Evolutionary conservation across 1,140 invertebrate genomes (phyloP).

Genomic region (Holcopasites calliopsidis): DNA sequence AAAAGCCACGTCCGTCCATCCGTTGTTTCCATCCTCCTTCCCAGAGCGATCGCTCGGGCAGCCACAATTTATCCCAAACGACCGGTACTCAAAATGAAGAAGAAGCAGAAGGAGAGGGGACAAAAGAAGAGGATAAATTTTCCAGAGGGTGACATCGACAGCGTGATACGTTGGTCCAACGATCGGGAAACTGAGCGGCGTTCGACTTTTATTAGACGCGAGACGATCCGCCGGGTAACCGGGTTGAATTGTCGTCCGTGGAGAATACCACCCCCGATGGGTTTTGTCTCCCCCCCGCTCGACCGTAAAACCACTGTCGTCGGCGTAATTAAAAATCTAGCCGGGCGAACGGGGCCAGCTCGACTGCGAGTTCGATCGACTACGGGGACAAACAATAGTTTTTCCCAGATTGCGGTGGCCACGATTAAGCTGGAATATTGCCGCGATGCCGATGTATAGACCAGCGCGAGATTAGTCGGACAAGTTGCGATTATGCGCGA

Average conservation of each 20-base stretch:
- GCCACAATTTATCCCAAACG: constrained; percentile 10
- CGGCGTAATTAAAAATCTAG: constrained; percentile 61
- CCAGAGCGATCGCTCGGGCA: neutral
- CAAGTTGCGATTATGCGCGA: constrained; percentile 12
- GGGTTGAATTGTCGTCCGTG: constrained; percentile 49
- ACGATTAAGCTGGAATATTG: constrained; percentile 45
- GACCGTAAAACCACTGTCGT: constrained; percentile 47
- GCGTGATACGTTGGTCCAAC: constrained; percentile 38
- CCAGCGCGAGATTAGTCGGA: constrained; percentile 32
- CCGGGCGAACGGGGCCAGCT: constrained; percentile 17
- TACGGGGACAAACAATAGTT: constrained; percentile 34
- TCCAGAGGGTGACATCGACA: constrained; percentile 28
- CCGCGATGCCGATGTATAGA: constrained; percentile 25
- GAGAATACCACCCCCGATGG: constrained; percentile 31
- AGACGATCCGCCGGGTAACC: constrained; percentile 42
- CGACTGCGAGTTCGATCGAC: constrained; percentile 20
- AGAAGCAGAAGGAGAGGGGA: neutral
- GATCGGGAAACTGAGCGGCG: constrained; percentile 36
- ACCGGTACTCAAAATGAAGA: neutral
- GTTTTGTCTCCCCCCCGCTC: constrained; percentile 36
- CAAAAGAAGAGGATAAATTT: constrained; percentile 50
- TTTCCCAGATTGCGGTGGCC: neutral
- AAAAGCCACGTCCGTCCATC: neutral
- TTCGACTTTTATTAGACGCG: constrained; percentile 60
- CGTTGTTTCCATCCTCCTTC: too few species aligned